phyloP scores from a whole-genome alignment of 2,888 invertebrate species.

The Melanostoma scalare region DNA sequence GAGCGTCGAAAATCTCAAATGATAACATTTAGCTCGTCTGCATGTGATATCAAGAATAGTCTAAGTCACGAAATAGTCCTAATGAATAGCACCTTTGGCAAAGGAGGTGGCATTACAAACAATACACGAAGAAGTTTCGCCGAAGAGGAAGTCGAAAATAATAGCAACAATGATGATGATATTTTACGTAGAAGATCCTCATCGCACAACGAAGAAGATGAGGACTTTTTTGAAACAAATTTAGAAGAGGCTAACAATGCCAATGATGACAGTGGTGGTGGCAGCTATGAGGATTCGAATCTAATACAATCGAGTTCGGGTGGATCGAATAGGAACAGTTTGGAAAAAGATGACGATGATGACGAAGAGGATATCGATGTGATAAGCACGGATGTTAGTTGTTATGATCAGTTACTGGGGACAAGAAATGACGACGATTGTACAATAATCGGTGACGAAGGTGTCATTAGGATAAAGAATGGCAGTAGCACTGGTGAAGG shows the following conservation, averaged over 20 bases:
- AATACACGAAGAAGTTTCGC: constrained; percentile 78
- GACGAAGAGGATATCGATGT: constrained; percentile 81
- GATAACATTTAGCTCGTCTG: constrained; percentile 80
- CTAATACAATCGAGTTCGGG: constrained; percentile 80
- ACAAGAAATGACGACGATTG: constrained; percentile 80
- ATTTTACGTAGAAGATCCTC: constrained; percentile 78
- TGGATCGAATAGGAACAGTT: constrained; percentile 81
- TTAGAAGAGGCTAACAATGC: constrained; percentile 80
- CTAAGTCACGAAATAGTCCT: constrained; percentile 80
- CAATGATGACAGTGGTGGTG: constrained; percentile 81
- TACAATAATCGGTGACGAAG: constrained; percentile 78
- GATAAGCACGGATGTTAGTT: constrained; percentile 81
- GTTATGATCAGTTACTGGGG: constrained; percentile 80
- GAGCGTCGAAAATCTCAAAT: constrained; percentile 80
- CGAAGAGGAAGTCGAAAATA: constrained; percentile 77
- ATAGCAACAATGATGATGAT: constrained; percentile 75
- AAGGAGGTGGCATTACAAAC: constrained; percentile 36
- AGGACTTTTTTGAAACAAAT: constrained; percentile 81
- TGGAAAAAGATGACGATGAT: constrained; percentile 81
- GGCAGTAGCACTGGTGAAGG: constrained; percentile 78
- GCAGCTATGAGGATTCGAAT: constrained; percentile 81
- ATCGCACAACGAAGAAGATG: constrained; percentile 76
- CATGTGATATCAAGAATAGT: constrained; percentile 81
- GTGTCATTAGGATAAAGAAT: constrained; percentile 75
- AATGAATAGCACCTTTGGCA: constrained; percentile 75